Base-by-base conservation (phyloP, 2,113 vertebrate species). In the Anguilla japonica region DNA sequence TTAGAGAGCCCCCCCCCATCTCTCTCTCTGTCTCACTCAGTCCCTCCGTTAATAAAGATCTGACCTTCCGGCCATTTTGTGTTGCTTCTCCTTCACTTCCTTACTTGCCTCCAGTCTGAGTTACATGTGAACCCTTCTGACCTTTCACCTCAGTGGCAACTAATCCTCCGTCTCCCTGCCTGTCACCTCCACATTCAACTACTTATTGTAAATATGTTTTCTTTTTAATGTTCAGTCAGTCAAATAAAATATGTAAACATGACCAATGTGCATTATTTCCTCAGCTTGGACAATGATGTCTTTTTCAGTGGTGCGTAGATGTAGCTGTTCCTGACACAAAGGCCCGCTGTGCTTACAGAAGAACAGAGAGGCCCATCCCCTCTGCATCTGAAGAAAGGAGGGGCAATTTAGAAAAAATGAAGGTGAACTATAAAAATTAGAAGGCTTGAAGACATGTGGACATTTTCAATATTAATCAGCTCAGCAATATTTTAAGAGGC, bases 401-500 rank as follows among this genome's bases (percentile, higher is more conserved):
- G 91, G 92, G 92, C 43, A 34, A 46, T 46, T 46, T 46, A 6
- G 43, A 46, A 46, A 46, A 5, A 9, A 46, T 46, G 43, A 46
- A 46, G 43, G 43, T 46, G 43, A 46, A 46, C 43, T 46, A 46
- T 46, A 46, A 46, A 46, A 86, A 92, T 92, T 92, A 91, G 89
- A 9, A 14, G 3, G 93, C 90, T 92, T 90, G 92, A 90, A 93
- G 93, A 94, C 93, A 93, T 92, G 90, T 89, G 86, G 92, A 93
- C 92, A 95, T 94, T 95, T 96, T 46, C 93, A 96, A 95, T 96
- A 95, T 96, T 96, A 95, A 96, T 95, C 94, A 95, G 88, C 94
- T 96, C 95, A 96, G 95, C 96, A 95, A 96, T 96, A 96, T 96
- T 96, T 96, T 93, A 96, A 95, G 93, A 96, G 94, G 90, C 94